Conservation (phyloP, 2,797 vertebrate genomes). For the Muscicapa striata region DNA sequence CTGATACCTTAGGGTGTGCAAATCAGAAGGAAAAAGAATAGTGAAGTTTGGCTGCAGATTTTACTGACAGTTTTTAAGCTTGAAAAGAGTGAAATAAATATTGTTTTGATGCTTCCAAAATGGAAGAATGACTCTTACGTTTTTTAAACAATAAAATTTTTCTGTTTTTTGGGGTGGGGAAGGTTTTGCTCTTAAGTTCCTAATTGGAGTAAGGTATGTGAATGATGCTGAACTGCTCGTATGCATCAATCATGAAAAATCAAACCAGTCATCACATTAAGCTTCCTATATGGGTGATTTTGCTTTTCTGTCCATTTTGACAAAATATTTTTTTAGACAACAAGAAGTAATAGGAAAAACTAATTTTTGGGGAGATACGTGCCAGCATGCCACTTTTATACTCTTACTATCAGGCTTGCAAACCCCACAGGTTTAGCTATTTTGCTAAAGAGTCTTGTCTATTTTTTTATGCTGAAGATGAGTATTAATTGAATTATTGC, state of each 20-base stretch:
- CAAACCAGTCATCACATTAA: not conserved
- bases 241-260: not conserved
- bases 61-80: not conserved
- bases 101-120: not conserved
- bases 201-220: not conserved
- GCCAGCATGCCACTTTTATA: not conserved
- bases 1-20: not conserved
- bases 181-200: not conserved
- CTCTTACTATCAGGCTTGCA: not conserved
- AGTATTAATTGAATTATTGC: not conserved
- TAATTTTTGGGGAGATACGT: not conserved
- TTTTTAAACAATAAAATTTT: not conserved
- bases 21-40: not conserved
- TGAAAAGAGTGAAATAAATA: not conserved
- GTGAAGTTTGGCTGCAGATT: not conserved
- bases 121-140: not conserved
- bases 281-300: not conserved
- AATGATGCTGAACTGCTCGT: not conserved
- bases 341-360: not conserved
- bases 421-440: not conserved
- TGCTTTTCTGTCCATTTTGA: not conserved
- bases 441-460: not conserved
- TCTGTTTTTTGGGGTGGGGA: fast-evolving
- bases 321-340: not conserved
- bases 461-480: not conserved